Percentiles rank a stretch among this genome's conserved stretches.
Evolutionary conservation across 1,140 invertebrate species (phyloP).

Genomic region (Aphidius ervi): DNA sequence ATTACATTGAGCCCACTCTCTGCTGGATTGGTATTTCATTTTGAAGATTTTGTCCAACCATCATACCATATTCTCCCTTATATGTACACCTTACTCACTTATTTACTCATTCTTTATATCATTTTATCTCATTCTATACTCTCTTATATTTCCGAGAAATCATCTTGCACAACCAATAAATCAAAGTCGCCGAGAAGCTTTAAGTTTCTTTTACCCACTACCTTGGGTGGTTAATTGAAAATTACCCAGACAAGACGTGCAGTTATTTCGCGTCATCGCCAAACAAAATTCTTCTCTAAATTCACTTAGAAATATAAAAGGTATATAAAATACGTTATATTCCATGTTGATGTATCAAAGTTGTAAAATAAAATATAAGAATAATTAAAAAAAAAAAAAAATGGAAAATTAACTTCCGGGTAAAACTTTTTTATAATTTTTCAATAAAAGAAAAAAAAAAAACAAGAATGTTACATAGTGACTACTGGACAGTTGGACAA

Average conservation of each 20-base stretch:
- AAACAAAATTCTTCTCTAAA: constrained; percentile 12
- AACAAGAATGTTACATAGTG: constrained; percentile 11
- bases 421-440: neutral
- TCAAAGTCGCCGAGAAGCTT: constrained; percentile 6
- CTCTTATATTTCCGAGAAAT: constrained; percentile 5
- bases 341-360: neutral
- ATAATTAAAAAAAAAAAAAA: neutral
- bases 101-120: too few species aligned
- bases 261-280: constrained; percentile 15
- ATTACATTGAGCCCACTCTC: too few species aligned
- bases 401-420: constrained; percentile 13
- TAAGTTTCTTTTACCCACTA: constrained; percentile 8
- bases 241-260: constrained; percentile 11
- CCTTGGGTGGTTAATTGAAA: constrained; percentile 19
- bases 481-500: constrained; percentile 13
- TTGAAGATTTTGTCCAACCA: too few species aligned
- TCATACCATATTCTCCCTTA: too few species aligned
- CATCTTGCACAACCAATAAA: constrained; percentile 9
- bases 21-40: too few species aligned
- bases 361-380: neutral
- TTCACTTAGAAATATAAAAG: too few species aligned
- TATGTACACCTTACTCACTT: too few species aligned
- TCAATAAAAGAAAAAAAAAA: constrained; percentile 2
- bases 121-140: too few species aligned
- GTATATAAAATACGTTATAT: too few species aligned